Percentiles rank a stretch among this genome's conserved stretches.
Evolutionary conservation across 2,797 vertebrate species (phyloP).

Genomic region (Rhinoraja longicauda): DNA sequence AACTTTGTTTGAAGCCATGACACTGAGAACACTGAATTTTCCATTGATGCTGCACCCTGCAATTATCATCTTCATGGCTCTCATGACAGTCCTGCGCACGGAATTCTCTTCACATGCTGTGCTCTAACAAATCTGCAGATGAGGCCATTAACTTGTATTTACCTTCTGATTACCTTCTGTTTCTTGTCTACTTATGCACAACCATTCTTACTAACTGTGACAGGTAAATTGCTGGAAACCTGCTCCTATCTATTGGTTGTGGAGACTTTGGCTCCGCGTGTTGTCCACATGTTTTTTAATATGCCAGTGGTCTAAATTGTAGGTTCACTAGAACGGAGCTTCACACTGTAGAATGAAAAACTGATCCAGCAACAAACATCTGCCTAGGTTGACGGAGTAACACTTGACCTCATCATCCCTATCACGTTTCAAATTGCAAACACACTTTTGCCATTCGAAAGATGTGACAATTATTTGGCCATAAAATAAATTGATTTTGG

Average conservation of each 20-base stretch:
- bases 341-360: neutral
- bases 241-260: neutral
- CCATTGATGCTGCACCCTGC: neutral
- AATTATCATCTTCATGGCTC: neutral
- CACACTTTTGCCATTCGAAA: neutral
- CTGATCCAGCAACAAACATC: neutral
- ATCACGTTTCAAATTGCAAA: neutral
- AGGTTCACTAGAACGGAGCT: neutral
- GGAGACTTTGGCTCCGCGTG: neutral
- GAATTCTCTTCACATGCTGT: no score
- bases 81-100: neutral
- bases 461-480: neutral
- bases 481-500: neutral
- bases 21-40: neutral
- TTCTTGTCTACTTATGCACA: neutral
- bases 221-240: neutral
- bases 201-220: neutral
- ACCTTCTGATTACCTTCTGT: no score
- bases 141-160: no score
- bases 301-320: neutral
- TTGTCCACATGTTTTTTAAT: neutral
- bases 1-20: neutral
- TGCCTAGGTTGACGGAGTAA: neutral
- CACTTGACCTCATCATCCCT: neutral
- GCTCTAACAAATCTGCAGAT: no score